A percentile compares a stretch with the other conserved stretches of the same genome.
Conservation (phyloP, 1,140 invertebrate genomes). For the Tachypleus tridentatus region DNA sequence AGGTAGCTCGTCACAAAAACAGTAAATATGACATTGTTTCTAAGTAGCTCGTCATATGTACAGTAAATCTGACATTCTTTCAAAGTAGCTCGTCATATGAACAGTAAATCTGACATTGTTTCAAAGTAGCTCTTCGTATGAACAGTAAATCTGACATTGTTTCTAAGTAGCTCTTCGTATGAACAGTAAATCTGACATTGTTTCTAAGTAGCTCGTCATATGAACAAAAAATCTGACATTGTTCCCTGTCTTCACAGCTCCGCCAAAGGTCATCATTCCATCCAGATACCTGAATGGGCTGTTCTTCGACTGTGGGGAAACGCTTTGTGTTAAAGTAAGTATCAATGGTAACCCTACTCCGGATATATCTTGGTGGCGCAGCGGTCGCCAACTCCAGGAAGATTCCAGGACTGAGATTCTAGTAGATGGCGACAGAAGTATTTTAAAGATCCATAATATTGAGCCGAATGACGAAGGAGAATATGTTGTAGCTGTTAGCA, state of each 20-base stretch:
- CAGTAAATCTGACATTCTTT: no score
- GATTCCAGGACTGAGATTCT: not conserved
- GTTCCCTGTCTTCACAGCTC: not conserved
- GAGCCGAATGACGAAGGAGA: not conserved
- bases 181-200: no score
- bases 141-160: no score
- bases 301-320: not conserved
- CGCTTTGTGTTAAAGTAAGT: not conserved
- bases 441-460: not conserved
- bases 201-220: no score
- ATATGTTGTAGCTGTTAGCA: not conserved
- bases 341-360: constrained; percentile 32
- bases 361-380: not conserved
- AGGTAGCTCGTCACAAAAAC: no score
- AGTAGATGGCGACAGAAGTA: not conserved
- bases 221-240: no score
- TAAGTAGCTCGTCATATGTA: no score
- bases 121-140: no score
- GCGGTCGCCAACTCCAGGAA: not conserved
- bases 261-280: not conserved
- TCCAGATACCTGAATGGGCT: not conserved
- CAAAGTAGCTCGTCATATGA: no score
- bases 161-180: no score
- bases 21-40: no score
- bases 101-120: no score